These are phyloP conservation scores for Botia almorhae DNA, from an alignment of 2,797 vertebrate genomes.

Conservation along the genomic window DNA sequence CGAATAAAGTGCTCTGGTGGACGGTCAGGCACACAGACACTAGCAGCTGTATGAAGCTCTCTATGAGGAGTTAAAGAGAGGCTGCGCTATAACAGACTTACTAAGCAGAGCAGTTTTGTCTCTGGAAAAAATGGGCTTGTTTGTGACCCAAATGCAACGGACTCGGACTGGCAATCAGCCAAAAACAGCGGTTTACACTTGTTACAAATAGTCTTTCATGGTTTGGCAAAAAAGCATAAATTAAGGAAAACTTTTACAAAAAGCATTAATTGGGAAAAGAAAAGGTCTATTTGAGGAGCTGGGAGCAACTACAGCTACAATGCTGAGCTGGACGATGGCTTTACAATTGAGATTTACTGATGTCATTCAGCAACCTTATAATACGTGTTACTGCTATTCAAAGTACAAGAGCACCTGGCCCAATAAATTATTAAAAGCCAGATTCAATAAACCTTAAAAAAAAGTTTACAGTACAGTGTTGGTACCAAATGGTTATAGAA, in stretches of 20 bases:
- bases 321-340: neutral
- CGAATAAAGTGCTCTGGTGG: constrained; percentile 40
- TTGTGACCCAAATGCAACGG: constrained; percentile 26
- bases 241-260: neutral
- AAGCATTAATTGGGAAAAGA: neutral
- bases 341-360: constrained; percentile 43
- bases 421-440: constrained; percentile 35
- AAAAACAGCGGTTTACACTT: constrained; percentile 26
- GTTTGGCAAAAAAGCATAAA: neutral
- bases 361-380: constrained; percentile 30
- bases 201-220: constrained; percentile 32
- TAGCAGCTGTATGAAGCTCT: constrained; percentile 38
- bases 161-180: constrained; percentile 21
- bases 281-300: constrained; percentile 7
- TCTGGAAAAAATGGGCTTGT: constrained; percentile 35
- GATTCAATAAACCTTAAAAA: neutral
- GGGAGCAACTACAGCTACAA: neutral
- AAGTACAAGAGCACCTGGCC: constrained; percentile 31
- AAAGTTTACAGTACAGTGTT: neutral
- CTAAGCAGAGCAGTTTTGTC: constrained; percentile 44
- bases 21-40: constrained; percentile 37
- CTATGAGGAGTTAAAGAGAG: constrained; percentile 39
- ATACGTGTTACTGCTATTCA: constrained; percentile 25
- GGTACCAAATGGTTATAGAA: neutral
- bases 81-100: constrained; percentile 44